phyloP scores from a whole-genome alignment of 2,888 invertebrate species.

The Cryptocephalus primarius region DNA sequence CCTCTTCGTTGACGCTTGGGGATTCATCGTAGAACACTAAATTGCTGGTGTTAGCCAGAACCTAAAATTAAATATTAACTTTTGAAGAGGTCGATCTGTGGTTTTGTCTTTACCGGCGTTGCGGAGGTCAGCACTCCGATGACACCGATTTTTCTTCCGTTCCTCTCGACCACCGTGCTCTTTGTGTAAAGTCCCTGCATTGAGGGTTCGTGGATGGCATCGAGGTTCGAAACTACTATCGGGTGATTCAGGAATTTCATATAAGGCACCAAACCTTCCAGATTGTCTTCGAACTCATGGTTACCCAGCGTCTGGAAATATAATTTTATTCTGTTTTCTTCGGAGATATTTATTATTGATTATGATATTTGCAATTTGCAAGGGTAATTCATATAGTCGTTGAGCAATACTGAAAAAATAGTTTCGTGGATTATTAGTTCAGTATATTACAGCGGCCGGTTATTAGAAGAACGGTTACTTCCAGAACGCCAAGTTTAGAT shows the following conservation, averaged over 20 bases:
- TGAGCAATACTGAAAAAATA: slow-evolving; percentile 1
- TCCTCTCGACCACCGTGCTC: slow-evolving; percentile 51
- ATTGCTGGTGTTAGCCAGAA: slow-evolving; percentile 53
- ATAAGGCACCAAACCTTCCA: slow-evolving; percentile 62
- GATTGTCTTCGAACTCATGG: slow-evolving; percentile 75
- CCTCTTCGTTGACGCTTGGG: slow-evolving; percentile 54
- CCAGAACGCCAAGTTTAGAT: too few relatives aligned
- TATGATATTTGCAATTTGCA: too few relatives aligned
- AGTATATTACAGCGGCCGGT: too few relatives aligned
- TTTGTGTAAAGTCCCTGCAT: slow-evolving; percentile 51
- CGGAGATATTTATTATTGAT: slow-evolving; percentile 2
- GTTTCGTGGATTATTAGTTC: too few relatives aligned
- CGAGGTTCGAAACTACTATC: slow-evolving; percentile 66
- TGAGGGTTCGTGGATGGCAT: slow-evolving; percentile 54
- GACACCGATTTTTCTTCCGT: slow-evolving; percentile 59
- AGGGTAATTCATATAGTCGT: slow-evolving; percentile 6
- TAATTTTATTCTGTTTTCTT: background rate
- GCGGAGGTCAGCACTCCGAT: slow-evolving; percentile 65
- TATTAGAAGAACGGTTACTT: too few relatives aligned
- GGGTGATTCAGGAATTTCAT: slow-evolving; percentile 51
- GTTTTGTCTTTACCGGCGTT: slow-evolving; percentile 43
- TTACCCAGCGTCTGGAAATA: slow-evolving; percentile 64
- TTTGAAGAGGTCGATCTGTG: background rate
- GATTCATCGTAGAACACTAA: slow-evolving; percentile 61
- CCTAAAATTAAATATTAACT: slow-evolving; percentile 35